Evolutionary conservation across 2,888 invertebrate genomes (phyloP), one percentile per base, ranked within the genome.

Genomic region (Oligia latruncula): DNA sequence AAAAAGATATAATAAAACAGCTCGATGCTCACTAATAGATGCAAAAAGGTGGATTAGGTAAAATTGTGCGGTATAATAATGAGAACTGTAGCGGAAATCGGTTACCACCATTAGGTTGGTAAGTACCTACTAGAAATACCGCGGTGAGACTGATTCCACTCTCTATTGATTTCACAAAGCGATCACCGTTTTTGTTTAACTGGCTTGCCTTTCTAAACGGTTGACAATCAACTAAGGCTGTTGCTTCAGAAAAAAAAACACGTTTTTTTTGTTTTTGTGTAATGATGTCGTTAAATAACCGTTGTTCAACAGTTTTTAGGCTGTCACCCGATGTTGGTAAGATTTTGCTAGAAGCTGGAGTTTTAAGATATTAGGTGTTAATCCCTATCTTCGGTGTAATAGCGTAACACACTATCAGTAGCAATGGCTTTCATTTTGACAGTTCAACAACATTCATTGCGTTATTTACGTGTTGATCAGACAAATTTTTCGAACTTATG

Each of bases 21-120:
- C 77, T 72, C 80, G 71, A 87, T 82, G 78, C 68, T 70, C 79
- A 76, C 85, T 87, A 90, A 90, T 89, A 86, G 89, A 86, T 75
- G 85, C 88, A 89, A 90, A 91, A 90, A 88, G 84, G 77, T 75
- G 78, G 77, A 87, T 88, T 90, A 89, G 87, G 85, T 86, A 91
- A 91, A 90, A 88, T 83, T 83, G 85, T 93, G 93, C 87, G 93
- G 93, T 93, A 65, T 29, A 85, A 83, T 92, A 93, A 93, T 92
- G 90, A 90, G 83, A 81, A 85, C 77, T 82, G 80, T 90, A 90
- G 87, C 92, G 93, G 91, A 91, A 90, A 90, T 82, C 2, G 88
- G 88, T 88, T 81, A 77, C 79, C 71, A 66, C 83, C 86, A 88
- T 90, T 88, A 86, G n/a, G 13, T 29, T n/a, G 66, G n/a, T 70